phyloP scores from a whole-genome alignment of 2,888 invertebrate species.

The Rosalia funebris region DNA sequence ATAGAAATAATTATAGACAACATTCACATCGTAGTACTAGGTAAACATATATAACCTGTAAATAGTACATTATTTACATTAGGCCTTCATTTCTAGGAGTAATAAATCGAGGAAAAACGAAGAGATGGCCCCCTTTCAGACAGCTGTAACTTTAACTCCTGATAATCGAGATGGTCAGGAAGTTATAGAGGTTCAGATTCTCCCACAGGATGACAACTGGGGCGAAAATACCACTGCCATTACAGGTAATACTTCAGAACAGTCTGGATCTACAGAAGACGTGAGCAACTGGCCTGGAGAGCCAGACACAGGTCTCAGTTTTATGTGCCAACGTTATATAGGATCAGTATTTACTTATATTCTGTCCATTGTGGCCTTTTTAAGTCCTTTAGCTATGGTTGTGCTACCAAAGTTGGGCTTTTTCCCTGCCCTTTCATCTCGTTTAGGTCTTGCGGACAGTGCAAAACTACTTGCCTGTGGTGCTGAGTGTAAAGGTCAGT shows the following conservation, averaged over 20 bases:
- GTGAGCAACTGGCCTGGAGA: slow-evolving; percentile 83
- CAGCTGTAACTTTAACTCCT: slow-evolving; percentile 82
- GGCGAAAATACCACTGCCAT: slow-evolving; percentile 98
- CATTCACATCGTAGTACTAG: slow-evolving; percentile 75
- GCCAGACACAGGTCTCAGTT: slow-evolving; percentile 77
- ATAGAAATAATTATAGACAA: slow-evolving; percentile 69
- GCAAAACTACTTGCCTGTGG: slow-evolving; percentile 83
- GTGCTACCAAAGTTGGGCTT: slow-evolving; percentile 90
- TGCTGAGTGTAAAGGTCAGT: slow-evolving; percentile 92
- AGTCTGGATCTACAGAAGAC: slow-evolving; percentile 93
- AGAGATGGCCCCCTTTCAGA: slow-evolving; percentile 88
- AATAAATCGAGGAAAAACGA: slow-evolving; percentile 72
- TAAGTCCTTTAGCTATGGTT: slow-evolving; percentile 95
- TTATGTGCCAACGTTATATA: slow-evolving; percentile 83
- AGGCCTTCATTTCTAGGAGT: slow-evolving; percentile 61
- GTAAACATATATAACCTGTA: slow-evolving; percentile 64
- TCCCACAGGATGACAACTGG: slow-evolving; percentile 98
- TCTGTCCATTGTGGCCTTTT: slow-evolving; percentile 83
- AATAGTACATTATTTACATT: too few species aligned
- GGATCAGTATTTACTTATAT: slow-evolving; percentile 83
- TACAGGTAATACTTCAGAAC: slow-evolving; percentile 96
- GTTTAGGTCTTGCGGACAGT: slow-evolving; percentile 75
- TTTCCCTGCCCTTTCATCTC: slow-evolving; percentile 78
- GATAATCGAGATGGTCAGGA: slow-evolving; percentile 87
- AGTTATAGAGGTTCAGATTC: slow-evolving; percentile 94